Base-by-base conservation (phyloP, 2,113 vertebrate species). In the Pontoporia blainvillei region DNA sequence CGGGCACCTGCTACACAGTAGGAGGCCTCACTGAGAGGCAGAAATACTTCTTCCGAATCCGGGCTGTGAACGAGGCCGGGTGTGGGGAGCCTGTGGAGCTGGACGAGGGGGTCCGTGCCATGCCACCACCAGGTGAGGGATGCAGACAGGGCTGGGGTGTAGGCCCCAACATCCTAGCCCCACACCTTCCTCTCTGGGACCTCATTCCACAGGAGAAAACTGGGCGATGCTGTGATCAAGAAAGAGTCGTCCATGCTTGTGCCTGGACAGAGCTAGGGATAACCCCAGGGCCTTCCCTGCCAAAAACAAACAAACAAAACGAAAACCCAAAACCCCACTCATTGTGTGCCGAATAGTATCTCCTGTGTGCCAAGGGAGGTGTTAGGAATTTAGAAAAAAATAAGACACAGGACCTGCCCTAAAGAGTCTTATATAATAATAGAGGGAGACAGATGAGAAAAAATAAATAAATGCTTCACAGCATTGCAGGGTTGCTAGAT, bases 51-150 rank as follows among this genome's bases (percentile, higher is more conserved):
- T 98, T 99, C 95, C 87, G 93, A 66, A 98, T 98, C 86, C 14
- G 31, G 64, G 97, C 96, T 31, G 97, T 98, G 89, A 99, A 98
- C 5, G 97, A 99, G 98, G 97, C 87, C 91, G 98, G 94, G 4
- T 57, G 98, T 2, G 97, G 98, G 84, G 97, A 98, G 95, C 97
- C 98, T 44, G 79, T 54, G 6, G 96, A 98, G 84, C 93, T 98
- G 88, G 44, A 96, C 1, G 44, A 98, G 93, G 97, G 98, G 49
- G 98, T 98, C 86, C 29, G 97, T 64, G 97, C 98, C 61, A 96
- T 98, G 97, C 97, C 97, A 59, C 98, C 98, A 59, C 98, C 98
- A 97, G 98, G 98, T 99, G 97, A 98, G 46, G 87, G 62, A 29
- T 34, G 36, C 57, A 90, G 66, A 54, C 29, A 86, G 49, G 46